phyloP scores from a whole-genome alignment of 2,113 vertebrate species.

The Bolborhynchus lineola region DNA sequence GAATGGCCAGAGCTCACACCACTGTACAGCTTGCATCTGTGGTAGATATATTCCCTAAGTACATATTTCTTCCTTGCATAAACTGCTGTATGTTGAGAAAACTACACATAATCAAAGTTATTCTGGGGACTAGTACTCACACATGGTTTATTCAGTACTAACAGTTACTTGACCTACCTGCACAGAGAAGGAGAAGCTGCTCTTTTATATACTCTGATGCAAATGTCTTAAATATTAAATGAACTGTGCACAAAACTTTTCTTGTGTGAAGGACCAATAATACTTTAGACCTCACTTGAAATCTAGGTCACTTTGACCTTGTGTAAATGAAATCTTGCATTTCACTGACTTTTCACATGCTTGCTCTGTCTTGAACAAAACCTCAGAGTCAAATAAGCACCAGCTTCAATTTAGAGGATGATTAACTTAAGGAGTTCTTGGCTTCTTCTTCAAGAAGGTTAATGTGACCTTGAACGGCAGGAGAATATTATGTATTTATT shows the following conservation, averaged over 20 bases:
- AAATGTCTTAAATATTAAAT: conserved; percentile 60
- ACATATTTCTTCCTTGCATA: neutral
- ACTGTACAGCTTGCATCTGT: neutral
- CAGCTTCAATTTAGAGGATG: conserved; percentile 70
- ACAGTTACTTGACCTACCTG: conserved; percentile 56
- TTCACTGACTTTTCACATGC: conserved; percentile 70
- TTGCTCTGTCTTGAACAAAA: conserved; percentile 70
- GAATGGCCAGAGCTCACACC: neutral
- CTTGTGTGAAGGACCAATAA: conserved; percentile 56
- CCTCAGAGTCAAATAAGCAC: conserved; percentile 71
- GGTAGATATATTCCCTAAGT: neutral
- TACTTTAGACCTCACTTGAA: conserved; percentile 69
- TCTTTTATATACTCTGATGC: conserved; percentile 53
- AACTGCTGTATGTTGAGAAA: neutral
- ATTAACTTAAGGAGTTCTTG: conserved; percentile 81
- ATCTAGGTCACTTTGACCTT: conserved; percentile 78
- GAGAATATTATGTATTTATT: conserved; percentile 64
- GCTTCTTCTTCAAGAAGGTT: conserved; percentile 76
- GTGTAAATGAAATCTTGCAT: conserved; percentile 75
- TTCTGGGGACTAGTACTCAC: conserved; percentile 33
- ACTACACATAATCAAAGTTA: neutral
- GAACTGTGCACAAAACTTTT: conserved; percentile 62
- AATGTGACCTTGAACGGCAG: conserved; percentile 73
- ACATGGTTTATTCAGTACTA: conserved; percentile 48
- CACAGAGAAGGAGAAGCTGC: conserved; percentile 49